These are phyloP conservation scores for Agelas oroides DNA, from an alignment of 37 sponge, comb jelly and placozoan species.

Conservation along the genomic window DNA sequence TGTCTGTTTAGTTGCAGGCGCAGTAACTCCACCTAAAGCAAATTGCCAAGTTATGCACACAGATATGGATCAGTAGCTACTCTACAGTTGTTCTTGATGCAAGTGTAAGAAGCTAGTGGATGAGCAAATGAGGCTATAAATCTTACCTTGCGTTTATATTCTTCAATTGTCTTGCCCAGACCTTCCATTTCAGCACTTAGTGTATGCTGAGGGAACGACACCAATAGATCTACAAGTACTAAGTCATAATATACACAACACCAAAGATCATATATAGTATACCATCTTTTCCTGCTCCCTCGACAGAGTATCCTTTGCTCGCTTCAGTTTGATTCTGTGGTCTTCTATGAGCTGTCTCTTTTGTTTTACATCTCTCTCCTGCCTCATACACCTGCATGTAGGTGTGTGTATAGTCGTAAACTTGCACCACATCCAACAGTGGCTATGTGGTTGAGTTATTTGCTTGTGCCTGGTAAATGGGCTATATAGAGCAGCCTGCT, in stretches of 20 bases:
- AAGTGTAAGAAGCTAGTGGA: too few relatives aligned
- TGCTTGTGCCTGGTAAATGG: too few relatives aligned
- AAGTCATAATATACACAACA: not conserved
- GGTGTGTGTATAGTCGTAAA: too few relatives aligned
- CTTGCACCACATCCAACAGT: too few relatives aligned
- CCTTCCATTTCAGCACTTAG: slow-evolving; percentile 18
- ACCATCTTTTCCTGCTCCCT: slow-evolving; percentile 11
- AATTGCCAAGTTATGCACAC: too few relatives aligned
- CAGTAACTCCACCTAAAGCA: slow-evolving; percentile 16
- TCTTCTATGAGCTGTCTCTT: slow-evolving; percentile 45
- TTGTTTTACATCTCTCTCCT: slow-evolving; percentile 58
- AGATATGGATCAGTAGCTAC: too few relatives aligned
- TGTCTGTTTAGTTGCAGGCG: slow-evolving; percentile 15
- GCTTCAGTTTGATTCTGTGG: slow-evolving; percentile 29
- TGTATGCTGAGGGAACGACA: not conserved
- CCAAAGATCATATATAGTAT: not conserved
- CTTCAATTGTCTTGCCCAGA: slow-evolving; percentile 1
- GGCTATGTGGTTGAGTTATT: too few relatives aligned
- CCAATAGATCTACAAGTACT: not conserved
- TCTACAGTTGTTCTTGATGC: too few relatives aligned
- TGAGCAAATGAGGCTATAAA: too few relatives aligned
- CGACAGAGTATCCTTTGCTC: not conserved
- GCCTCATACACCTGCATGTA: not conserved
- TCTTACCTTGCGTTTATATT: slow-evolving; percentile 45
- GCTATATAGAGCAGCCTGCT: too few relatives aligned